Percentiles rank a stretch among this genome's conserved stretches.
These are phyloP conservation scores for Electrophaes corylata DNA, from an alignment of 2,888 invertebrate genomes.

Conservation along the genomic window DNA sequence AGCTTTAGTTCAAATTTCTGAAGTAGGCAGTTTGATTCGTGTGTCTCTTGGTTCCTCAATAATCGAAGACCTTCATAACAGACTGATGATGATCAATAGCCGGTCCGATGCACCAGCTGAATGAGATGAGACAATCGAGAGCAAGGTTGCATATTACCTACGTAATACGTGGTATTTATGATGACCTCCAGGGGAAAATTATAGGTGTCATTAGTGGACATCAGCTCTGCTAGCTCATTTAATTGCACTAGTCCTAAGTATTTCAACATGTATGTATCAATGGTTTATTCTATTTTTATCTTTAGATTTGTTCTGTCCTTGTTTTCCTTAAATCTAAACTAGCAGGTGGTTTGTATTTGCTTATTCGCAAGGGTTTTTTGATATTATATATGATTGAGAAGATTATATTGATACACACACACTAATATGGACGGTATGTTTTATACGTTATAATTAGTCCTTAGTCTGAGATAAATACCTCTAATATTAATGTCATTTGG, in stretches of 20 bases:
- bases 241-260: slow-evolving; percentile 17
- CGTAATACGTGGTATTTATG: slow-evolving; percentile 28
- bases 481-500: no score
- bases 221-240: slow-evolving; percentile 32
- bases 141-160: slow-evolving; percentile 65
- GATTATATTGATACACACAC: no score
- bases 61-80: slow-evolving; percentile 8
- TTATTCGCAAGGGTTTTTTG: neutral
- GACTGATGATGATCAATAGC: slow-evolving; percentile 16
- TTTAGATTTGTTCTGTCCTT: no score
- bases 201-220: slow-evolving; percentile 43
- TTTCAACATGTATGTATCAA: slow-evolving; percentile 3
- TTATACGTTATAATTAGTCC: no score
- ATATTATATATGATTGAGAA: no score
- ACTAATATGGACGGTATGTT: no score
- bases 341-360: no score
- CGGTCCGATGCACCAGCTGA: slow-evolving; percentile 66
- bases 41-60: neutral
- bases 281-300: no score
- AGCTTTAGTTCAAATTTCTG: no score
- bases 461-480: no score
- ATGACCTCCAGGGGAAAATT: slow-evolving; percentile 49
- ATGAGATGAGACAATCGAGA: slow-evolving; percentile 67
- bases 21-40: neutral
- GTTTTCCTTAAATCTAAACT: no score